Base-by-base conservation (phyloP, 2,888 invertebrate genomes). In the Volucella inanis region DNA sequence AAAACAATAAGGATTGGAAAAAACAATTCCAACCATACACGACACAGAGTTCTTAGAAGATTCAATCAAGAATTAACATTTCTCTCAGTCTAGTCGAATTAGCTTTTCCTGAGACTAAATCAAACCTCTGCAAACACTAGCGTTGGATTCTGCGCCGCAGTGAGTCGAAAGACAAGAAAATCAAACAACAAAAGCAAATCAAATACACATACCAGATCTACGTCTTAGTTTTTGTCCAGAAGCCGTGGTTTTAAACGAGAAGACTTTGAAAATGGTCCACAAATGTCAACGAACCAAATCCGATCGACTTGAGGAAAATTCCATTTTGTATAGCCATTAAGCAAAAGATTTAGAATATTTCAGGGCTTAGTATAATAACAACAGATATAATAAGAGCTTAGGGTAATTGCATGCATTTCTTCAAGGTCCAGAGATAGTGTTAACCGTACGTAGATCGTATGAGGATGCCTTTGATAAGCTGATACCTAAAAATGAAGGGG, bases 391-490 rank as follows among this genome's bases (percentile, higher is more conserved):
- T 92, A 89, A 88, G 92, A 12, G 94, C 95, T 87, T 96, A 96
- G 92, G 95, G 95, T n/a, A 95, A 96, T 91, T 95, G 87, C 93
- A 95, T 11, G 95, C 95, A 83, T 96, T 96, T 89, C 93, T 96
- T 88, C 95, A 95, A 88, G 96, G 96, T 0, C 96, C 96, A 0
- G 94, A 94, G 54, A 95, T 96, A 87, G 94, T 94, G 88, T 94
- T 98, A 45, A 95, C 95, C 43, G 96, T 97, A 8, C 93, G 98
- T 77, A 93, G 99, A 74, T 96, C 97, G 87, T 98, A 99, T 91
- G 99, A 99, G 93, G 99, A 99, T 92, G 98, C 99, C 0, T 99
- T 98, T 90, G 98, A 98, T 68, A 98, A 98, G 91, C 93, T 99
- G 4, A 96, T 98, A 1, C 94, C 94, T 2, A 97, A 97, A 89